Conservation (phyloP, 2,888 invertebrate species). For the Mantis religiosa region DNA sequence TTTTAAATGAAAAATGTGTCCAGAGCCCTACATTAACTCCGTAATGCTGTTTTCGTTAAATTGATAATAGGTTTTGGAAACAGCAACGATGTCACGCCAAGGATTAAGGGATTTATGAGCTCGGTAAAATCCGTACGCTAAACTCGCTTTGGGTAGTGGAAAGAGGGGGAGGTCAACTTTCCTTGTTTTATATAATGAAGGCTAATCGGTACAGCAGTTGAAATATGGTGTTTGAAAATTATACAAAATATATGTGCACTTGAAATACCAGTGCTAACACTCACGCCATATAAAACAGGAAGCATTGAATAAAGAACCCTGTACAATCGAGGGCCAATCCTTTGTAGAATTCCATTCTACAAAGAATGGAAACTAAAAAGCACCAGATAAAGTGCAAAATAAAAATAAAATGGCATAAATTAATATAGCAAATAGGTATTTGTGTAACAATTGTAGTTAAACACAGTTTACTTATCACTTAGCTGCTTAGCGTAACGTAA, state of each 20-base stretch:
- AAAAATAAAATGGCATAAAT: too few relatives aligned
- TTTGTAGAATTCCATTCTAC: not conserved
- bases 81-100: not conserved
- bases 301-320: not conserved
- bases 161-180: not conserved
- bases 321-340: not conserved
- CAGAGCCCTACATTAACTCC: not conserved
- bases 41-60: not conserved
- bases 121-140: not conserved
- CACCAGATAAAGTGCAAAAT: too few relatives aligned
- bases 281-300: not conserved
- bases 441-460: too few relatives aligned
- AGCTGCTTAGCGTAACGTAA: too few relatives aligned
- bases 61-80: not conserved
- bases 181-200: not conserved
- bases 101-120: not conserved
- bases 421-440: too few relatives aligned
- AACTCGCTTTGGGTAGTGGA: not conserved
- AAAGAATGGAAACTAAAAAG: not conserved
- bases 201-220: not conserved
- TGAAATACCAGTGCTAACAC: not conserved
- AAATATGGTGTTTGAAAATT: not conserved
- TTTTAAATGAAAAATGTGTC: conserved; percentile 3
- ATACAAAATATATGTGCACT: not conserved
- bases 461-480: too few relatives aligned